Conservation (phyloP, 2,888 invertebrate genomes). For the Eustalomyia histrio region DNA sequence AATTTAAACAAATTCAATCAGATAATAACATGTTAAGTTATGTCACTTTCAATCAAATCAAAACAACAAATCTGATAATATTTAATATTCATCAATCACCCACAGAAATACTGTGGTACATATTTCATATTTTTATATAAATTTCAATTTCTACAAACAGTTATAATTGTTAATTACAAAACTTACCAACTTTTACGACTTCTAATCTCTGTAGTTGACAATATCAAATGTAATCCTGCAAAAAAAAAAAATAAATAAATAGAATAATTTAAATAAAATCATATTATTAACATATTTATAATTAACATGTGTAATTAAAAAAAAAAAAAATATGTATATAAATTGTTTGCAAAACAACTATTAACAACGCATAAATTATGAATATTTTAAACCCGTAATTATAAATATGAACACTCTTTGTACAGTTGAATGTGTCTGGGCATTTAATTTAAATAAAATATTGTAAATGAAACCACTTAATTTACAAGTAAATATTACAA, state of each 20-base stretch:
- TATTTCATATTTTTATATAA: neutral
- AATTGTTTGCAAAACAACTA: slow-evolving; percentile 28
- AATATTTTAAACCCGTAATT: slow-evolving; percentile 5
- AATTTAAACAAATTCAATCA: neutral
- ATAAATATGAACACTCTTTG: slow-evolving; percentile 13
- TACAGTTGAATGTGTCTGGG: slow-evolving; percentile 15
- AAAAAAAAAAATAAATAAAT: slow-evolving; percentile 37
- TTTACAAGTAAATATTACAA: neutral
- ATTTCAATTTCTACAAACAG: slow-evolving; percentile 10
- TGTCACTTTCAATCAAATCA: neutral
- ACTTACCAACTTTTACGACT: slow-evolving; percentile 27
- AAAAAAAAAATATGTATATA: too few species aligned
- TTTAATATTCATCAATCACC: neutral
- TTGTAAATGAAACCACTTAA: slow-evolving; percentile 10
- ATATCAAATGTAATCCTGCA: slow-evolving; percentile 39
- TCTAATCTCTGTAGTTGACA: slow-evolving; percentile 12
- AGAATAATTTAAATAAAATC: slow-evolving; percentile 10
- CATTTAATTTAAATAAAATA: slow-evolving; percentile 47
- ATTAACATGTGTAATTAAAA: slow-evolving; percentile 28
- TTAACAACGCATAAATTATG: slow-evolving; percentile 29
- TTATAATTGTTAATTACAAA: slow-evolving; percentile 20
- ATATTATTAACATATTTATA: slow-evolving; percentile 12
- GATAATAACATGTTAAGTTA: slow-evolving; percentile 1
- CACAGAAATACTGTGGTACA: neutral
- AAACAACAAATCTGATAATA: neutral